Conservation (phyloP, 2,797 vertebrate species). For the Pseudomugil tenellus region DNA sequence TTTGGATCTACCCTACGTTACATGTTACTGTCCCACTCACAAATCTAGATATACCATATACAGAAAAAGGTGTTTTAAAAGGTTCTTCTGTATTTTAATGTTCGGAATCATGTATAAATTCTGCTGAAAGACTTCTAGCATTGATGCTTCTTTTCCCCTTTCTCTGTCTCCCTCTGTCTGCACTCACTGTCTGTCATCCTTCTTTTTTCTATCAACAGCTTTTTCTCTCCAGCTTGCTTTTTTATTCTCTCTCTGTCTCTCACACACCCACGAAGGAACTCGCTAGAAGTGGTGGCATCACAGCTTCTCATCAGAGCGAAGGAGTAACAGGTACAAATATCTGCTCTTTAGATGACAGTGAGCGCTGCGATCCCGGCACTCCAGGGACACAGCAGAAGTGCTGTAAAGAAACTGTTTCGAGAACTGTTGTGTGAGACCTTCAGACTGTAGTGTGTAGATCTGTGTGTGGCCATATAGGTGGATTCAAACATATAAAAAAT, state of each 20-base stretch:
- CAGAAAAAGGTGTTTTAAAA: background rate
- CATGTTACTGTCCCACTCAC: background rate
- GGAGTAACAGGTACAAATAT: slow-evolving; percentile 57
- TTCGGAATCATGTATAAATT: background rate
- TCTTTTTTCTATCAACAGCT: slow-evolving; percentile 23
- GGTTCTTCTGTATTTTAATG: background rate
- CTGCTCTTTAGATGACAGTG: slow-evolving; percentile 57
- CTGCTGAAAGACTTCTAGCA: background rate
- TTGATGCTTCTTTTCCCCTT: slow-evolving; percentile 13
- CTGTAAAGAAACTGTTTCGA: slow-evolving; percentile 49
- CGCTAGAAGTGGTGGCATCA: slow-evolving; percentile 48
- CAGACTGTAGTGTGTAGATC: slow-evolving; percentile 11
- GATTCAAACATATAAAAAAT: slow-evolving; percentile 20
- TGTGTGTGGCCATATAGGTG: slow-evolving; percentile 17
- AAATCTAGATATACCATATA: background rate
- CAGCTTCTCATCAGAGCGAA: slow-evolving; percentile 53
- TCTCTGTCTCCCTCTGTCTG: slow-evolving; percentile 54
- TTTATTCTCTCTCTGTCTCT: background rate
- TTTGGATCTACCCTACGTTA: background rate
- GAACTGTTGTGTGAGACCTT: slow-evolving; percentile 28
- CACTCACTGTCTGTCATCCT: slow-evolving; percentile 28
- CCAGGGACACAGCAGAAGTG: slow-evolving; percentile 57
- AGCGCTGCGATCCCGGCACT: slow-evolving; percentile 56
- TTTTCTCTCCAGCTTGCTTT: slow-evolving; percentile 14
- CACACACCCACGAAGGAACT: slow-evolving; percentile 14